Percentiles rank a stretch among this genome's conserved stretches.
Conservation (phyloP, 1,140 invertebrate genomes). For the Procambarus clarkii region DNA sequence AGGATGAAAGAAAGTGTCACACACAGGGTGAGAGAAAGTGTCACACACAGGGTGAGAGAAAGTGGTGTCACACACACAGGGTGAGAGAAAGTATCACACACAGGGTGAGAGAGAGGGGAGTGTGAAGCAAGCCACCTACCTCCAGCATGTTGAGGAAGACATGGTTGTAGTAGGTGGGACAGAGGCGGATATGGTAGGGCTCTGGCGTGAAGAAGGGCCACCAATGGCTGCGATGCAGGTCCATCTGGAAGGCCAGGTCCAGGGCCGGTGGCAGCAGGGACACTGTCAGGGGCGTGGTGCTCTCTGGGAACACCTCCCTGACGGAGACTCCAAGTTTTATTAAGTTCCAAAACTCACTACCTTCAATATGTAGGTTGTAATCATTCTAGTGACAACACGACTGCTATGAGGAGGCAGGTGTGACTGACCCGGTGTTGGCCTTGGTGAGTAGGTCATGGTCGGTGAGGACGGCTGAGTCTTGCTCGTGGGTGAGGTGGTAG, state of each 20-base stretch:
- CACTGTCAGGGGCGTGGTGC: slow-evolving; percentile 76
- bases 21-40: too few species aligned
- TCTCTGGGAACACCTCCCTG: slow-evolving; percentile 82
- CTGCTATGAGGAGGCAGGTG: too few species aligned
- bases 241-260: slow-evolving; percentile 74
- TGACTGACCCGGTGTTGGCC: slow-evolving; percentile 76
- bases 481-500: slow-evolving; percentile 84
- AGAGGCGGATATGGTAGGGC: slow-evolving; percentile 25
- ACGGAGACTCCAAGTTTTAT: neutral
- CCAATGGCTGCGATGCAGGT: neutral
- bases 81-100: too few species aligned
- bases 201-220: neutral
- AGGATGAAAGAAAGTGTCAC: too few species aligned
- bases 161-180: slow-evolving; percentile 76
- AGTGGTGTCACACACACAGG: too few species aligned
- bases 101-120: too few species aligned
- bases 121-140: neutral
- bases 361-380: too few species aligned
- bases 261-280: slow-evolving; percentile 74
- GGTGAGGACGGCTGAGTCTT: slow-evolving; percentile 80
- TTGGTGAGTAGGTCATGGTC: slow-evolving; percentile 77
- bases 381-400: too few species aligned
- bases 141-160: slow-evolving; percentile 70
- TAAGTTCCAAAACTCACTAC: too few species aligned
- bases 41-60: too few species aligned